These are phyloP conservation scores for Cephus runcator DNA, from an alignment of 2,888 invertebrate genomes.

Conservation along the genomic window DNA sequence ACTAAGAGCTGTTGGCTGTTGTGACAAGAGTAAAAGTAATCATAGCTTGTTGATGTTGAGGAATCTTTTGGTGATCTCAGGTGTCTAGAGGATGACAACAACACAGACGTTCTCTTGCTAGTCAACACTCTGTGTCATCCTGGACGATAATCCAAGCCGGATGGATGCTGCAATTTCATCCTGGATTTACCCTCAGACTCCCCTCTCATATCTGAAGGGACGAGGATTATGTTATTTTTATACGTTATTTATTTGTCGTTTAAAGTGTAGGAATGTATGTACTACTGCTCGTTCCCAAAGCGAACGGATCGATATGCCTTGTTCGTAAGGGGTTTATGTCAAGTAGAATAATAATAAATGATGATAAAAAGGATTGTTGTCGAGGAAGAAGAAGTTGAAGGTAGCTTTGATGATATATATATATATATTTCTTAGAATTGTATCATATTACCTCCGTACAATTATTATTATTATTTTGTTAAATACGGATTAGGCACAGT, in stretches of 20 bases:
- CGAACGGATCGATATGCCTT: too few species aligned
- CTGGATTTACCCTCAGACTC: neutral
- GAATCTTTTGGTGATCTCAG: neutral
- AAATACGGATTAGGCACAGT: neutral
- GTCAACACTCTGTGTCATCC: neutral
- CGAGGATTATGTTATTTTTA: too few species aligned
- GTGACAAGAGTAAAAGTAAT: neutral
- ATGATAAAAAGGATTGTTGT: neutral
- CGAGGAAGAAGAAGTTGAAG: neutral
- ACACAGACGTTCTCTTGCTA: neutral
- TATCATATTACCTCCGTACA: neutral
- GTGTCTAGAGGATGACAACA: neutral
- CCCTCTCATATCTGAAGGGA: neutral
- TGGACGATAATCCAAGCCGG: neutral
- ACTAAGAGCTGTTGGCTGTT: neutral
- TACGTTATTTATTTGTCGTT: too few species aligned
- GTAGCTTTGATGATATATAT: neutral
- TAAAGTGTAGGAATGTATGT: too few species aligned
- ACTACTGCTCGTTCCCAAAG: too few species aligned
- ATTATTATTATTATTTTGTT: neutral
- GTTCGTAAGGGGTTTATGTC: neutral
- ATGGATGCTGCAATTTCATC: neutral
- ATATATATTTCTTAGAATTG: neutral
- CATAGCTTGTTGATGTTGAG: neutral
- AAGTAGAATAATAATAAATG: neutral